Evolutionary conservation across 1,140 invertebrate species (phyloP), one percentile per base, ranked within the genome.

Genomic region (Drosophila parvula): DNA sequence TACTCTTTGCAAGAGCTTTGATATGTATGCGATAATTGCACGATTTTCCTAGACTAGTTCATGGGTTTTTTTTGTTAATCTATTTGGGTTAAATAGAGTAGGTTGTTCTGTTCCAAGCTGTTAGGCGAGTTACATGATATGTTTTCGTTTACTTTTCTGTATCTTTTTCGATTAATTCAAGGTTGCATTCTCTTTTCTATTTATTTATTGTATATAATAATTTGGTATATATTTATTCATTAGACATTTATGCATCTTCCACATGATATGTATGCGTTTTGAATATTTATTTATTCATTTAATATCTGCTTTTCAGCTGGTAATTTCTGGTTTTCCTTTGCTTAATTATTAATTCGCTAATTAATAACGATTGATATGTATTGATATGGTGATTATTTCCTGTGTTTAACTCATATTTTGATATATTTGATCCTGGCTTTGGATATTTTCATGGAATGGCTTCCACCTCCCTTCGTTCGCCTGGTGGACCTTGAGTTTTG

Each of bases 21-120:
- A 88, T 88, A 88, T 88, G 83, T 88, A 88, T 88, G 83, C 84
- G 83, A 88, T 88, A 80, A 71, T 65, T 70, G 69, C 68, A 80
- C 58, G 43, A 60, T 73, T 60, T 61, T 32, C 62, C 77, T 78
- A 88, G 36, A 75, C 84, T 88, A 88, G 38, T 73, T 78, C 79
- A 88, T 89, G 77, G 16, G 47, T 40, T 59, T 80, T 80, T 74
- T 50, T 16, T n/a, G 69, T 63, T 67, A 7, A 36, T 47, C 47
- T 59, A 34, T n/a, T 36, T 30, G 10, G 14, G 10, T 50, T 30
- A 38, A 5, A 41, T 70, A n/a, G 6, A 30, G 36, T 9, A 53
- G 56, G 73, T 67, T 55, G 40, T 38, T 41, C 3, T 22, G 22
- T 22, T 22, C 22, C 22, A 22, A 22, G 22, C 22, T 22, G 22